A percentile compares a stretch with the other conserved stretches of the same genome.
phyloP scores from a whole-genome alignment of 2,888 invertebrate species.

The Venusia cambrica region DNA sequence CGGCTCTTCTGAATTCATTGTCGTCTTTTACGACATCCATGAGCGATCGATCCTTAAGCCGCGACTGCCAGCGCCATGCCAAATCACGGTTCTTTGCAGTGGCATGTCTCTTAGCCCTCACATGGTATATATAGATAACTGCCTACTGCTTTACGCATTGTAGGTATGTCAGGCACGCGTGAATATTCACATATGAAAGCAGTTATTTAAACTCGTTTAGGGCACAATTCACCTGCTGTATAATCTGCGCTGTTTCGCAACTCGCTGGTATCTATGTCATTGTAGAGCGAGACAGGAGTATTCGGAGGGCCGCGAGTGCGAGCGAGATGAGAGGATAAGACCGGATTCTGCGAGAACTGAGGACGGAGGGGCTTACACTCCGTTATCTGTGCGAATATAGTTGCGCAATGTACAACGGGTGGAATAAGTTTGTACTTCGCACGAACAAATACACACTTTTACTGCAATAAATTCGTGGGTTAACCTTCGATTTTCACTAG shows the following conservation, averaged over 20 bases:
- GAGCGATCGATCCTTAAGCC: too few species aligned
- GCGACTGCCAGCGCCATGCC: too few species aligned
- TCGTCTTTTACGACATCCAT: too few species aligned
- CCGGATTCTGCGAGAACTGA: conserved; percentile 70
- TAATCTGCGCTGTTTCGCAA: conserved; percentile 81
- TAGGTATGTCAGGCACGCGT: conserved; percentile 40
- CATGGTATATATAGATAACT: too few species aligned
- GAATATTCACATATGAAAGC: conserved; percentile 71
- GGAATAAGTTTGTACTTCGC: conserved; percentile 61
- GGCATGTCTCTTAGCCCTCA: too few species aligned
- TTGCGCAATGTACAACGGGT: conserved; percentile 72
- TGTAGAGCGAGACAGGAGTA: conserved; percentile 48
- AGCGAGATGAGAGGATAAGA: conserved; percentile 48
- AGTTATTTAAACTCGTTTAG: conserved; percentile 77
- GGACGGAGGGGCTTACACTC: conserved; percentile 68
- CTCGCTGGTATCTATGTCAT: conserved; percentile 75
- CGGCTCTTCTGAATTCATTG: too few species aligned
- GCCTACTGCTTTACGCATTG: conserved; percentile 23
- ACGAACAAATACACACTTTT: conserved; percentile 36
- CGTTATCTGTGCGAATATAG: conserved; percentile 77
- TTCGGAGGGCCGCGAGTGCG: conserved; percentile 32
- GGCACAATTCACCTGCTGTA: conserved; percentile 78
- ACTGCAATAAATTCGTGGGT: conserved; percentile 23
- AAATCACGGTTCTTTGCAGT: too few species aligned
- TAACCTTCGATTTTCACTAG: conserved; percentile 29